A percentile compares a stretch with the other conserved stretches of the same genome.
Conservation (phyloP, 1,140 invertebrate species). For the Physella acuta region DNA sequence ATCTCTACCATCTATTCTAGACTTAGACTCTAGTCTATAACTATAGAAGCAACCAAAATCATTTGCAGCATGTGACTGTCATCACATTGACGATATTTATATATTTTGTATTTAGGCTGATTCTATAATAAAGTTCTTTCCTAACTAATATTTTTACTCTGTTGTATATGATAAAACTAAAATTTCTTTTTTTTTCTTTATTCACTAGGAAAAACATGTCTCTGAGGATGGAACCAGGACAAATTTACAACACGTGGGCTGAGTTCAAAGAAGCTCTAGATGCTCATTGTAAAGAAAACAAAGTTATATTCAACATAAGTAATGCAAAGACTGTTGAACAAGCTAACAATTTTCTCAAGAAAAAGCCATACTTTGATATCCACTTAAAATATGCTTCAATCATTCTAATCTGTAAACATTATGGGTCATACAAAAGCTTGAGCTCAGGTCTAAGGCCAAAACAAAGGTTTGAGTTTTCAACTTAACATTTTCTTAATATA, state of each 20-base stretch:
- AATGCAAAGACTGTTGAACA: conserved; percentile 26
- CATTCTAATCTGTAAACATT: conserved; percentile 19
- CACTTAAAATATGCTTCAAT: conserved; percentile 19
- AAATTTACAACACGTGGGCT: conserved; percentile 19
- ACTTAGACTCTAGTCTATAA: no score
- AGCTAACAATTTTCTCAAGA: conserved; percentile 19
- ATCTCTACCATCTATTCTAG: no score
- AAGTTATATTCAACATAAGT: conserved; percentile 23
- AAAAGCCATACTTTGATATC: conserved; percentile 13
- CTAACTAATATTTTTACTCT: no score
- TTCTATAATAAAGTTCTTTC: no score
- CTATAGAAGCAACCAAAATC: no score
- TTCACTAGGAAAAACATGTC: no score
- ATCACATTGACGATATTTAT: no score
- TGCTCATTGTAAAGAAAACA: conserved; percentile 20
- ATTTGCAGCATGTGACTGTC: no score
- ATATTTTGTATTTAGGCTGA: no score
- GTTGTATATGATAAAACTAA: no score
- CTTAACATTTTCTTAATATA: background rate
- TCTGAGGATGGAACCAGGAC: conserved; percentile 22
- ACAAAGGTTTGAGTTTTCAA: conserved; percentile 13
- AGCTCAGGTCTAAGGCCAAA: conserved; percentile 23
- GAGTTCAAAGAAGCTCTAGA: conserved; percentile 24
- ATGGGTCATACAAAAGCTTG: conserved; percentile 22
- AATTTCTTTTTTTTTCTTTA: no score